Evolutionary conservation across 2,888 invertebrate genomes (phyloP).

Genomic region (Drosophila trichaetosa): DNA sequence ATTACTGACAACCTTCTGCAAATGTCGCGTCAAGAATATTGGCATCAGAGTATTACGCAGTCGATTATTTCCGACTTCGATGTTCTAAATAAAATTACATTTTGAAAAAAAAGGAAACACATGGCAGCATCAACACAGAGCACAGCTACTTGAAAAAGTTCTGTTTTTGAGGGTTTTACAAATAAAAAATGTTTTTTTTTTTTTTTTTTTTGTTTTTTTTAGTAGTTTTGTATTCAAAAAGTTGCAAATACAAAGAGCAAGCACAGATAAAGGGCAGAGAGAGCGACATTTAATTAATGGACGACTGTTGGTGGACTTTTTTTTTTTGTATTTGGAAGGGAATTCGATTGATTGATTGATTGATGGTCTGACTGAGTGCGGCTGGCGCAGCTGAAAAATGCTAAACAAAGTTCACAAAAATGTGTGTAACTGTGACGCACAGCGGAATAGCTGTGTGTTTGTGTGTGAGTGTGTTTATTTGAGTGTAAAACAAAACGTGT

Average conservation of each 20-base stretch:
- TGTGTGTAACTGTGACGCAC: slow-evolving; percentile 44
- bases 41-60: slow-evolving; percentile 4
- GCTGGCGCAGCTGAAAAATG: slow-evolving; percentile 65
- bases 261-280: slow-evolving; percentile 57
- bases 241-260: slow-evolving; percentile 67
- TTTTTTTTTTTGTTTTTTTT: slow-evolving; percentile 25
- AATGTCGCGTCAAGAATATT: neutral
- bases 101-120: slow-evolving; percentile 17
- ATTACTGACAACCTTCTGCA: neutral
- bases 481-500: slow-evolving; percentile 19
- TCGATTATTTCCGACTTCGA: neutral
- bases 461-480: slow-evolving; percentile 5
- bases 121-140: slow-evolving; percentile 46
- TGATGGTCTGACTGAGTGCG: slow-evolving; percentile 66
- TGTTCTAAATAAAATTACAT: neutral
- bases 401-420: slow-evolving; percentile 68
- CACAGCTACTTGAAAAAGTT: slow-evolving; percentile 59
- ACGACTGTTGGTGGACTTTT: slow-evolving; percentile 62
- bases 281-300: slow-evolving; percentile 76
- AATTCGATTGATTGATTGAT: slow-evolving; percentile 66
- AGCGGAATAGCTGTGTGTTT: slow-evolving; percentile 27
- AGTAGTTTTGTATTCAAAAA: slow-evolving; percentile 48
- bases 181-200: slow-evolving; percentile 41
- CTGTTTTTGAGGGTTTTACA: slow-evolving; percentile 18
- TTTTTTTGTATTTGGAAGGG: slow-evolving; percentile 26